phyloP scores from a whole-genome alignment of 2,113 vertebrate species.

The Solea senegalensis region DNA sequence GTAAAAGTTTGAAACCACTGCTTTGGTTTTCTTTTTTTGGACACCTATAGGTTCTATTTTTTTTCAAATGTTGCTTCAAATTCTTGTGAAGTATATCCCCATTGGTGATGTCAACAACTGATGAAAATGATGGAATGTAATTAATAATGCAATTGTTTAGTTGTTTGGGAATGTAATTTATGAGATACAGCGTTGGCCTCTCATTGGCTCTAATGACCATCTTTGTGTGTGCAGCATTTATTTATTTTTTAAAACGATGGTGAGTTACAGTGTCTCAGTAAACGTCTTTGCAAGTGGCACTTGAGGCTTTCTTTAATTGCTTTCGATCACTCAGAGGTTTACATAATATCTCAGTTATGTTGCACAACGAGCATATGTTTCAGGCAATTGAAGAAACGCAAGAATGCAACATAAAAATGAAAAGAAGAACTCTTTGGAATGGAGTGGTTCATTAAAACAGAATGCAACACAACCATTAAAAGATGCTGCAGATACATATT shows the following conservation, averaged over 20 bases:
- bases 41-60: no score
- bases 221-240: background rate
- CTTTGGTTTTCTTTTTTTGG: no score
- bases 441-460: conserved; percentile 16
- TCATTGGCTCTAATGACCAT: no score
- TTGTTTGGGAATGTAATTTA: no score
- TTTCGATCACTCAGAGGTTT: conserved; percentile 14
- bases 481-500: conserved; percentile 51
- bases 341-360: conserved; percentile 1
- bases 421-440: conserved; percentile 12
- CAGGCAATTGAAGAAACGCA: background rate
- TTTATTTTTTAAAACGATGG: no score
- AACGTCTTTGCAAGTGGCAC: conserved; percentile 26
- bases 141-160: no score
- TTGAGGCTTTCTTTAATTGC: conserved; percentile 30
- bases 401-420: background rate
- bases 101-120: no score
- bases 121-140: no score
- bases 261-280: conserved; percentile 15
- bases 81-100: no score
- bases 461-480: conserved; percentile 31
- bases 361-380: background rate
- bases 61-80: no score
- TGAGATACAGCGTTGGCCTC: no score
- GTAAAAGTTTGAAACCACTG: no score